These are phyloP conservation scores for Ectobius pallidus DNA, from an alignment of 2,888 invertebrate species.

Conservation along the genomic window DNA sequence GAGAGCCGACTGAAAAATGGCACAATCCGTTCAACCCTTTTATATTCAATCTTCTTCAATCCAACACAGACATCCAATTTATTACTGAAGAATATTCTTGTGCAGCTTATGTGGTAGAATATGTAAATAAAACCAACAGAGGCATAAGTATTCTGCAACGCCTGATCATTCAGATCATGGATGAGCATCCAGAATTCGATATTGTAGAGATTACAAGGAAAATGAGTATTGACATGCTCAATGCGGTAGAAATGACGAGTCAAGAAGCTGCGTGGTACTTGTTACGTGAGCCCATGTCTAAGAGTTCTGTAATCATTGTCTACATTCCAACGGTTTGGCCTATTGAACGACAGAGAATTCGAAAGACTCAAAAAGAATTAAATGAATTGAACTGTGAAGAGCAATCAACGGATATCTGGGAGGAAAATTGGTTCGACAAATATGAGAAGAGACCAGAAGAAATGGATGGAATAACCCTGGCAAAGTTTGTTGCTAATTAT, in stretches of 20 bases:
- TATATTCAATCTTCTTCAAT: constrained; percentile 48
- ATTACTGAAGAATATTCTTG: constrained; percentile 54
- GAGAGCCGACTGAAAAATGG: constrained; percentile 51
- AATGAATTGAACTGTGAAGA: constrained; percentile 49
- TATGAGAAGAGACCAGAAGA: constrained; percentile 50
- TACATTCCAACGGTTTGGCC: constrained; percentile 50
- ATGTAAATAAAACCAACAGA: constrained; percentile 52
- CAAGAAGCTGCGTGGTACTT: constrained; percentile 57
- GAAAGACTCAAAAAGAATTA: constrained; percentile 49
- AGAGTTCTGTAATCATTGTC: constrained; percentile 48
- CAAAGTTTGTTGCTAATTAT: constrained; percentile 49
- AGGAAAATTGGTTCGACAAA: constrained; percentile 53
- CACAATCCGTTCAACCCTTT: constrained; percentile 54
- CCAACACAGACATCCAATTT: constrained; percentile 53
- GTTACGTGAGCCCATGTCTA: constrained; percentile 54
- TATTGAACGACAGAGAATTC: constrained; percentile 50
- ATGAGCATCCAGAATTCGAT: constrained; percentile 51
- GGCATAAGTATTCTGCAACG: constrained; percentile 51
- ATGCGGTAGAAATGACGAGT: constrained; percentile 50
- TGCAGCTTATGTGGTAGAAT: constrained; percentile 53
- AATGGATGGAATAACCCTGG: constrained; percentile 50
- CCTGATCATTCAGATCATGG: constrained; percentile 44
- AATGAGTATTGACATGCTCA: constrained; percentile 50
- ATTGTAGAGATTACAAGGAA: constrained; percentile 47
- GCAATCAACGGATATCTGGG: constrained; percentile 54